These are phyloP conservation scores for Tubulanus polymorphus DNA, from an alignment of 2,888 invertebrate genomes.

Conservation along the genomic window DNA sequence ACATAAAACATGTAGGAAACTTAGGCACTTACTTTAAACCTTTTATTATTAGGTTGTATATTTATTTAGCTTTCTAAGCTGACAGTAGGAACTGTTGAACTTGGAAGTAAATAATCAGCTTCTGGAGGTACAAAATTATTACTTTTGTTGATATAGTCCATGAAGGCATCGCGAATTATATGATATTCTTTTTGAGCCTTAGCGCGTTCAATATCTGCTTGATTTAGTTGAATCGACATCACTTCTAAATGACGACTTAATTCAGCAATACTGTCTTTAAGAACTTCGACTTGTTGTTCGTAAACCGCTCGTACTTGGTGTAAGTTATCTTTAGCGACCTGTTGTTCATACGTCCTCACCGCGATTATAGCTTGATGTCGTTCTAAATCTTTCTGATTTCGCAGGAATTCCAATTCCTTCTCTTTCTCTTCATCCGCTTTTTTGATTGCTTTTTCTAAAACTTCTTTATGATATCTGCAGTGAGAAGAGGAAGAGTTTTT, in stretches of 20 bases:
- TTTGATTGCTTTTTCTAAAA: constrained; percentile 21
- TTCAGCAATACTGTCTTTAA: too few relatives aligned
- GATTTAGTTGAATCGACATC: too few relatives aligned
- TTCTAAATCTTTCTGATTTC: constrained; percentile 12
- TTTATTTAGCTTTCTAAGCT: too few relatives aligned
- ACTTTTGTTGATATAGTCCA: constrained; percentile 34
- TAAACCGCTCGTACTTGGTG: not conserved
- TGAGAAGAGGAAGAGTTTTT: constrained; percentile 11
- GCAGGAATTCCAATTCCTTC: constrained; percentile 22
- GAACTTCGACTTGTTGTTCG: constrained; percentile 1
- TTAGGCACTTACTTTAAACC: too few relatives aligned
- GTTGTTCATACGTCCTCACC: constrained; percentile 7
- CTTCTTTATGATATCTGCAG: constrained; percentile 23
- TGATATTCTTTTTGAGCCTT: too few relatives aligned
- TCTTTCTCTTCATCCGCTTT: constrained; percentile 24
- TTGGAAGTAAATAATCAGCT: constrained; percentile 31
- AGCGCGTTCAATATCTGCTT: too few relatives aligned
- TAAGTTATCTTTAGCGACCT: constrained; percentile 6
- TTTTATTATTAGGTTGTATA: too few relatives aligned
- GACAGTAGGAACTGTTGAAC: not conserved
- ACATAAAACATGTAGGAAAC: too few relatives aligned
- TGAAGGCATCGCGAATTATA: constrained; percentile 22
- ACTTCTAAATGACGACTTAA: too few relatives aligned
- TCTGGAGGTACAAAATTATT: constrained; percentile 27
- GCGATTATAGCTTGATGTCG: constrained; percentile 3